Percentiles rank a stretch among this genome's conserved stretches.
Evolutionary conservation across 2,797 vertebrate species (phyloP).

Genomic region (Craterocephalus amniculus): DNA sequence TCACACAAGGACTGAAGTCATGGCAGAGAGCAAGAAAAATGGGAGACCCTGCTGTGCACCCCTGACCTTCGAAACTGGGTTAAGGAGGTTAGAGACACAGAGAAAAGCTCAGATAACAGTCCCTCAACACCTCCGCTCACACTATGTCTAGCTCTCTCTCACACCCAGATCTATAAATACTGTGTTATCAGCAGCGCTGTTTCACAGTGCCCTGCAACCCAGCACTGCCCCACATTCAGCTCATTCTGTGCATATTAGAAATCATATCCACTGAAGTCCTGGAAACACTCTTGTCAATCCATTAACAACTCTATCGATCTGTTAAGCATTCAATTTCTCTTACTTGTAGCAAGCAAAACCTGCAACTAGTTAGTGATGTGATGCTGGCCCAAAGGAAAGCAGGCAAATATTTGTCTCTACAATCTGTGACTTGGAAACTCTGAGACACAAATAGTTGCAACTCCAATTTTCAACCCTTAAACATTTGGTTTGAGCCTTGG

Average conservation of each 20-base stretch:
- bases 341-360: background rate
- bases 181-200: conserved; percentile 58
- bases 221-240: conserved; percentile 74
- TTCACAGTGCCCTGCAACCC: conserved; percentile 52
- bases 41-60: conserved; percentile 50
- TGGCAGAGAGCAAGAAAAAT: conserved; percentile 3
- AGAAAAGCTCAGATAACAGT: conserved; percentile 67
- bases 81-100: conserved; percentile 80
- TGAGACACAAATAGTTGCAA: background rate
- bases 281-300: conserved; percentile 17
- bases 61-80: conserved; percentile 73
- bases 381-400: background rate
- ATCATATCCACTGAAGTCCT: conserved; percentile 25
- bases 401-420: conserved; percentile 8
- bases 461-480: conserved; percentile 7
- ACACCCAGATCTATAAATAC: conserved; percentile 73
- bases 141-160: conserved; percentile 35
- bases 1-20: conserved; percentile 16
- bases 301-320: conserved; percentile 18
- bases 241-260: conserved; percentile 29
- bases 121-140: conserved; percentile 59
- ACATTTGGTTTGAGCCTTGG: conserved; percentile 50
- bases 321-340: background rate
- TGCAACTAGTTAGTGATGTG: background rate
- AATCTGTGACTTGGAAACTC: background rate